These are phyloP conservation scores for Sebastes oblongus DNA, from an alignment of 2,797 vertebrate genomes.

Conservation along the genomic window DNA sequence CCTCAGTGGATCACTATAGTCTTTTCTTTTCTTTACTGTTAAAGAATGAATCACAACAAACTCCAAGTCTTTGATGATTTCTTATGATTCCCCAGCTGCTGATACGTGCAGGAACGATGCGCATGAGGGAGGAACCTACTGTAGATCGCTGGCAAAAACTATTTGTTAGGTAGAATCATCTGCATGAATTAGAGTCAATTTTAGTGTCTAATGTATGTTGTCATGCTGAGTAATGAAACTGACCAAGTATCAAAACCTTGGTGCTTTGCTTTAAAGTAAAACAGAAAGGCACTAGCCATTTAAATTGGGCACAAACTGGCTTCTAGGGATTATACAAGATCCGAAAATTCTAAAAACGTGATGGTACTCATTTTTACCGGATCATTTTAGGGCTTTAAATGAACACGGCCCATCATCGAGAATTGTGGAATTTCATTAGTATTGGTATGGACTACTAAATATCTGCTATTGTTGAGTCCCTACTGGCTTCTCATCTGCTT, in stretches of 20 bases:
- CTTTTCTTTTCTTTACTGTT: no score
- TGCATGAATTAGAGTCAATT: not conserved
- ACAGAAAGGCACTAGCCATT: not conserved
- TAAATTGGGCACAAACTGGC: not conserved
- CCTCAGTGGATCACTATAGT: not conserved
- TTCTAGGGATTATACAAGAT: no score
- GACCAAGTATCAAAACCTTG: not conserved
- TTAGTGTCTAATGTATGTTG: not conserved
- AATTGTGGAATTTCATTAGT: not conserved
- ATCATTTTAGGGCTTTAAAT: no score
- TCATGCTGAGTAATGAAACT: not conserved
- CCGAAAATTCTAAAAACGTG: no score
- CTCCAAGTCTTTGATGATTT: not conserved
- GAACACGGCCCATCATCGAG: not conserved
- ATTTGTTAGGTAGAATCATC: not conserved
- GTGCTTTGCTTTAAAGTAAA: not conserved
- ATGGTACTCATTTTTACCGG: no score
- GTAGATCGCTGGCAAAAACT: not conserved
- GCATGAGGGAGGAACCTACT: not conserved
- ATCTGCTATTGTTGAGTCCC: not conserved
- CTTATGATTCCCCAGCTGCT: not conserved
- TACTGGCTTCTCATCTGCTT: conserved; percentile 7
- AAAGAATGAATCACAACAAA: not conserved
- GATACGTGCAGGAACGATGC: not conserved
- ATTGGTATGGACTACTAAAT: not conserved